Base-by-base conservation (phyloP, 2,888 invertebrate genomes). In the Bugulina stolonifera region DNA sequence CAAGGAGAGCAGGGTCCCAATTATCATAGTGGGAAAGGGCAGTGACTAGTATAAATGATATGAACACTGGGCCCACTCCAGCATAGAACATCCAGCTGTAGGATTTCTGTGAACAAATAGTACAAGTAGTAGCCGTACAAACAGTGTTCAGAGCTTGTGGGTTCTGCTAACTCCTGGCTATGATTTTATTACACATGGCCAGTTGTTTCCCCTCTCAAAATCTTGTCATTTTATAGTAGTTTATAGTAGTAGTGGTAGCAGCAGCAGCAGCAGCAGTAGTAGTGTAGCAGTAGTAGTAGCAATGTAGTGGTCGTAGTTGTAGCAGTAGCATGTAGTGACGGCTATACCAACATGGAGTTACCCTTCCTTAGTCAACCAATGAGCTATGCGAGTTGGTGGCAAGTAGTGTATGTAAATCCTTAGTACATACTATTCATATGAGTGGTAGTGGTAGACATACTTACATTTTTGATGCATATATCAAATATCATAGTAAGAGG, bases 401-500 rank as follows among this genome's bases (percentile, higher is more conserved):
- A n/a, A n/a, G n/a, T n/a, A n/a, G n/a, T n/a, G n/a, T n/a, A n/a
- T n/a, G n/a, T n/a, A n/a, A n/a, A n/a, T n/a, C n/a, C n/a, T n/a
- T n/a, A n/a, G n/a, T n/a, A n/a, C n/a, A 43, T 43, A 43, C 10
- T 43, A 43, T 43, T 43, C 5, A 10, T 10, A 43, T 43, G 18
- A 43, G 5, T 43, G 18, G 43, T 43, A 43, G 18, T 43, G 18
- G 43, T 43, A 10, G 18, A 10, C 18, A 10, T 43, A 43, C 43
- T 86, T 77, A 91, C 89, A 77, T 88, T 87, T 82, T 90, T 90
- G 57, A 92, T 84, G 71, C 91, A 81, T 55, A 91, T 88, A 85
- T 95, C 94, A 77, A 91, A 92, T 77, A 92, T 86, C 89, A 94
- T 91, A 52, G 93, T 90, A 86, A 97, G 88, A 72, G 97, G 97